Evolutionary conservation across 2,797 vertebrate species (phyloP).

Genomic region (Neopelma chrysocephalum): DNA sequence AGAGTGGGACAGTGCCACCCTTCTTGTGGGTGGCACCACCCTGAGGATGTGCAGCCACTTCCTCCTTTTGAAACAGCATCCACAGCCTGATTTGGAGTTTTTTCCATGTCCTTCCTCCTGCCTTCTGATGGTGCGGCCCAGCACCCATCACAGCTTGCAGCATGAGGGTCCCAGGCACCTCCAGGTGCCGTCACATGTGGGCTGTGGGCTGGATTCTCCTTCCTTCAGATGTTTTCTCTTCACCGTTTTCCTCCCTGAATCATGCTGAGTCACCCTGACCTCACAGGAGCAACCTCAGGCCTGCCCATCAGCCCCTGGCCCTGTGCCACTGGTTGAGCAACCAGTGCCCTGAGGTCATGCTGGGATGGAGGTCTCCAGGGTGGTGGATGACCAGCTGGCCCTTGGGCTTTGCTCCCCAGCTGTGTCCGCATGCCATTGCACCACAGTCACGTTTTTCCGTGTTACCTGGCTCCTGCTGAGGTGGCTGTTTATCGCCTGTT

Average conservation of each 20-base stretch:
- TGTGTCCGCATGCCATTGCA: fast-evolving
- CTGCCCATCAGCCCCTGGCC: background rate
- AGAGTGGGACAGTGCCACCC: background rate
- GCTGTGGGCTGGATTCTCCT: background rate
- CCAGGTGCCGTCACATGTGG: fast-evolving
- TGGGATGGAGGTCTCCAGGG: background rate
- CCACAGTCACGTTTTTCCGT: background rate
- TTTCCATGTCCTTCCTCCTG: background rate
- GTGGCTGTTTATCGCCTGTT: fast-evolving
- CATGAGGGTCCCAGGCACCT: fast-evolving
- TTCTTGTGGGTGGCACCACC: background rate
- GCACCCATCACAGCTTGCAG: background rate
- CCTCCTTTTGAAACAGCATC: background rate
- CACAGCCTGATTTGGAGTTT: background rate
- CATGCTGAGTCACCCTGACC: fast-evolving
- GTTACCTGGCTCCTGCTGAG: background rate
- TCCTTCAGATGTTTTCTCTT: background rate
- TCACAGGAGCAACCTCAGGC: background rate
- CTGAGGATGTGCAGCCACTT: background rate
- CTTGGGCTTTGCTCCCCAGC: background rate
- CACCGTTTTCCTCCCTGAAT: background rate
- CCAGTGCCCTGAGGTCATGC: background rate
- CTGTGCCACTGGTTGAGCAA: background rate
- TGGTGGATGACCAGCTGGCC: background rate
- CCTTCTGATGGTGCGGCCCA: background rate